A percentile compares a stretch with the other conserved stretches of the same genome.
Evolutionary conservation across 1,140 invertebrate species (phyloP).

Genomic region (Stratiolaelaps scimitus): DNA sequence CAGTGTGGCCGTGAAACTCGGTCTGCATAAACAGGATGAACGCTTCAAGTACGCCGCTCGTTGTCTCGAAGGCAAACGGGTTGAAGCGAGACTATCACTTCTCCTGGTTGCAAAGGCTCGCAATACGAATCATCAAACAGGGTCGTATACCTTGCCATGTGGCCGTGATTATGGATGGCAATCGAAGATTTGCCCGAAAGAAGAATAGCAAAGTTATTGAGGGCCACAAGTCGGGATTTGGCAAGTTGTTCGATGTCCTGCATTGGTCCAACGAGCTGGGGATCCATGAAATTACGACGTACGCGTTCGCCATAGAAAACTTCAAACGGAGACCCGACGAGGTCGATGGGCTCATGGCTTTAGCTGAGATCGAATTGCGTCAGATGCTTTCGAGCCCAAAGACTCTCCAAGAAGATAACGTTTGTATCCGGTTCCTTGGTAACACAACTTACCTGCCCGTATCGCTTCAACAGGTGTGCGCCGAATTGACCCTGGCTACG

Average conservation of each 20-base stretch:
- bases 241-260: constrained; percentile 79
- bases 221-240: constrained; percentile 85
- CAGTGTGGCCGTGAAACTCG: too few species aligned
- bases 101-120: too few species aligned
- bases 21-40: too few species aligned
- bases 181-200: constrained; percentile 86
- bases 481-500: too few species aligned
- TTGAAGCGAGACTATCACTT: too few species aligned
- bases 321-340: constrained; percentile 86
- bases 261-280: constrained; percentile 62
- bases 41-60: too few species aligned
- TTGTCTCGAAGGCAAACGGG: too few species aligned
- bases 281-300: constrained; percentile 82
- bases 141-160: constrained; percentile 78
- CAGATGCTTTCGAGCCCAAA: constrained; percentile 59
- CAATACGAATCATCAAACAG: too few species aligned
- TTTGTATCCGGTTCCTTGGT: constrained; percentile 77
- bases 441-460: constrained; percentile 64
- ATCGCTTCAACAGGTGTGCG: constrained; percentile 61
- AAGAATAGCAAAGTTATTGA: constrained; percentile 57
- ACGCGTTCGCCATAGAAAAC: constrained; percentile 99
- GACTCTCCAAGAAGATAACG: constrained; percentile 65
- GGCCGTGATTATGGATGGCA: constrained; percentile 98
- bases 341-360: constrained; percentile 71
- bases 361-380: constrained; percentile 76